Percentiles rank a stretch among this genome's conserved stretches.
phyloP scores from a whole-genome alignment of 2,113 vertebrate species.

The Microcebus murinus region DNA sequence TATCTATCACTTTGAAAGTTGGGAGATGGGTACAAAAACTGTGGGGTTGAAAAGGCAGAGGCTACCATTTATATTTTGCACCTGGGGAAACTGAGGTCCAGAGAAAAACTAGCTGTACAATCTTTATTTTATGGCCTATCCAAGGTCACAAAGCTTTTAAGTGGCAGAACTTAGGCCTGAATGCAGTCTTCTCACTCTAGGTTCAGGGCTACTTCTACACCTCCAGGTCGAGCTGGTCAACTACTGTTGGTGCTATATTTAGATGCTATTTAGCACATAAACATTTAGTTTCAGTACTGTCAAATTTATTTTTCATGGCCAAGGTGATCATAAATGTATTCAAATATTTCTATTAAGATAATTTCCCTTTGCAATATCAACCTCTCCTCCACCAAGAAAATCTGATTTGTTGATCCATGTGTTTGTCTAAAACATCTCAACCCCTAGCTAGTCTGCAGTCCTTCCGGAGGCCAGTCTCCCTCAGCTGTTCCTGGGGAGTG shows the following conservation, averaged over 20 bases:
- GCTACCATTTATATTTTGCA: not conserved
- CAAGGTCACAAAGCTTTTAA: not conserved
- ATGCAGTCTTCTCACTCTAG: not conserved
- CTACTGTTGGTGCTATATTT: not conserved
- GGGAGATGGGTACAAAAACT: not conserved
- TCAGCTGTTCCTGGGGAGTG: not conserved
- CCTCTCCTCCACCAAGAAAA: not conserved
- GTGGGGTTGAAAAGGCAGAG: not conserved
- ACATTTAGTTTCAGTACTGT: not conserved
- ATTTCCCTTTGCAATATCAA: not conserved
- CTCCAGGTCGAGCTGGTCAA: not conserved
- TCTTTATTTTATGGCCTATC: not conserved
- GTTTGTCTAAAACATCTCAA: not conserved
- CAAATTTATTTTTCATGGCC: not conserved
- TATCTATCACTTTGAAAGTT: not conserved
- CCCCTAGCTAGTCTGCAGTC: not conserved
- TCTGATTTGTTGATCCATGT: not conserved
- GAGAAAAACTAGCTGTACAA: not conserved
- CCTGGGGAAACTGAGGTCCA: not conserved
- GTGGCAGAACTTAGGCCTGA: not conserved
- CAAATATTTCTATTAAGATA: not conserved
- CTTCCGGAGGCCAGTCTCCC: not conserved
- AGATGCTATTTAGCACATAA: not conserved
- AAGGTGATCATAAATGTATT: not conserved
- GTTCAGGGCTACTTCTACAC: not conserved